These are phyloP conservation scores for Chymomyza procnemis DNA, from an alignment of 2,888 invertebrate genomes.

Conservation along the genomic window DNA sequence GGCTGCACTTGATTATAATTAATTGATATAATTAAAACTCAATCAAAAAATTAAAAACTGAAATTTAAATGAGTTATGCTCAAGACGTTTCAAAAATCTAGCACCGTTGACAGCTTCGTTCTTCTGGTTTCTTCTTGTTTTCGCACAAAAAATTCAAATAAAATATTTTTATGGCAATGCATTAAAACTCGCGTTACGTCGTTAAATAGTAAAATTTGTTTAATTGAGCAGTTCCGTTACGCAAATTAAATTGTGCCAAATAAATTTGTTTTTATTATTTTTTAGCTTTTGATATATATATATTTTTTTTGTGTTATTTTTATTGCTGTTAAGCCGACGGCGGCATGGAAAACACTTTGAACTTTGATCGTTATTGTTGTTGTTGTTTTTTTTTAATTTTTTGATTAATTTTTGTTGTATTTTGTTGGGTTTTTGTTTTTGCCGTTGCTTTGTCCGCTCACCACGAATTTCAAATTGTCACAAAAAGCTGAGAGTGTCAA, in stretches of 20 bases:
- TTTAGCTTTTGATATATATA: not conserved
- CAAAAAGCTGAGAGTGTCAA: conserved; percentile 68
- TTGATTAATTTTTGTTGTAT: too few species aligned
- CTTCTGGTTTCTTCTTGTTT: conserved; percentile 7
- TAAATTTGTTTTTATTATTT: conserved; percentile 24
- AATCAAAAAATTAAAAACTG: not conserved
- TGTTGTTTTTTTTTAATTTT: conserved; percentile 22
- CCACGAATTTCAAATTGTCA: conserved; percentile 60
- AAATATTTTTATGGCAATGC: conserved; percentile 31
- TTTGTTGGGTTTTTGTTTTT: conserved; percentile 11
- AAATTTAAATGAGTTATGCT: not conserved
- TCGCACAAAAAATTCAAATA: not conserved
- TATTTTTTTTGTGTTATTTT: too few species aligned
- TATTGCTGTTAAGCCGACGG: not conserved
- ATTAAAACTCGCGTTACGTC: conserved; percentile 37
- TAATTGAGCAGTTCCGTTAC: conserved; percentile 64
- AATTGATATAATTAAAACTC: not conserved
- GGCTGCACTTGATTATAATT: conserved; percentile 25
- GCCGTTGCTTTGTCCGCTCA: conserved; percentile 53
- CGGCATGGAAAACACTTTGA: not conserved
- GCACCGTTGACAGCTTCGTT: conserved; percentile 1
- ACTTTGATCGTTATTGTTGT: not conserved
- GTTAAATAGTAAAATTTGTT: conserved; percentile 23
- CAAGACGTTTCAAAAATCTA: not conserved
- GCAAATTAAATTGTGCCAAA: conserved; percentile 66